Percentiles rank a stretch among this genome's conserved stretches.
Conservation (phyloP, 2,888 invertebrate genomes). For the Brachyopa scutellaris region DNA sequence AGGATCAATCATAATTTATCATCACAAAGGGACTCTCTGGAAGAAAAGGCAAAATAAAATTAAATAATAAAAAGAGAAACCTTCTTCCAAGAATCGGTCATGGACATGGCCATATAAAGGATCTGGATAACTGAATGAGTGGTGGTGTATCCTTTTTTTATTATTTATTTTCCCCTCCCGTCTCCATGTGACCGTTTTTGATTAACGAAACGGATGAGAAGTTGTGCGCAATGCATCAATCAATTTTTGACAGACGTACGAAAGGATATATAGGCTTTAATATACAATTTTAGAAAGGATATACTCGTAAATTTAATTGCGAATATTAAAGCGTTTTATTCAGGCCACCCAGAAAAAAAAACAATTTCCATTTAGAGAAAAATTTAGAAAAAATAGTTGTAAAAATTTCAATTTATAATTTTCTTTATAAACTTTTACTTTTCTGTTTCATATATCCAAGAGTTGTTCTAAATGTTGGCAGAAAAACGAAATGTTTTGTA, state of each 20-base stretch:
- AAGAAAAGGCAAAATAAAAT: neutral
- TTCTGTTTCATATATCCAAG: too few relatives aligned
- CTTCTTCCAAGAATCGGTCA: slow-evolving; percentile 5
- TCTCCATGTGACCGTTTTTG: slow-evolving; percentile 27
- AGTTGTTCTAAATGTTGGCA: too few relatives aligned
- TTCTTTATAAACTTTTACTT: too few relatives aligned
- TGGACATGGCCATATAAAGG: slow-evolving; percentile 8
- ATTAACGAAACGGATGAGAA: slow-evolving; percentile 21
- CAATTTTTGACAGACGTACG: slow-evolving; percentile 24
- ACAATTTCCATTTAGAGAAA: too few relatives aligned
- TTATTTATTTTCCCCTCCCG: slow-evolving; percentile 3
- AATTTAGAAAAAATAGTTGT: too few relatives aligned
- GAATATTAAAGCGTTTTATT: too few relatives aligned
- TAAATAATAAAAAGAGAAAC: slow-evolving; percentile 11
- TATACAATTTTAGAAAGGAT: too few relatives aligned
- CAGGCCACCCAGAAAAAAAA: too few relatives aligned
- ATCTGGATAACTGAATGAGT: slow-evolving; percentile 5
- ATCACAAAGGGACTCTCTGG: slow-evolving; percentile 20
- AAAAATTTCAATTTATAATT: too few relatives aligned
- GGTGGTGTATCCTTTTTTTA: slow-evolving; percentile 31
- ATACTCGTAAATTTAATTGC: too few relatives aligned
- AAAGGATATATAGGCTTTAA: neutral
- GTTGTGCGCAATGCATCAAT: slow-evolving; percentile 31
- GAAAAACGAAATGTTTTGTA: too few relatives aligned
- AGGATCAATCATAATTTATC: slow-evolving; percentile 69